Evolutionary conservation across 2,888 invertebrate genomes (phyloP), one percentile per base, ranked within the genome.

Genomic region (Netelia fuscicornis): DNA sequence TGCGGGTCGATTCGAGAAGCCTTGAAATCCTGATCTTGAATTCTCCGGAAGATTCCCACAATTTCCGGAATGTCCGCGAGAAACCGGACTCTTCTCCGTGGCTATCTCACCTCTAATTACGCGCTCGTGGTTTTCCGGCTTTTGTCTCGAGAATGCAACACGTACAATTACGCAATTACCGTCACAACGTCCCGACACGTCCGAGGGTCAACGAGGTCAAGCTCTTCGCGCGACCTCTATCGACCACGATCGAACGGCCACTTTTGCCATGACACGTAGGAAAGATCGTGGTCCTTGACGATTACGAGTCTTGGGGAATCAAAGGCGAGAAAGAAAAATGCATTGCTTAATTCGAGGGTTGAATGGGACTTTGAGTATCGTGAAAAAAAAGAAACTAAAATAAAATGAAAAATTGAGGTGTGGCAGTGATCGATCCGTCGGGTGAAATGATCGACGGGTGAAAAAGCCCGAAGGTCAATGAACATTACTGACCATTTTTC

Each of bases 231-330:
- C 58, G 72, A 75, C 68, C 20, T 68, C 58, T 42, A 56, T 52
- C 68, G 54, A 30, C 56, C 13, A 56, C 58, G 83, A 86, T 86
- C 87, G 79, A 78, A 68, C 80, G 54, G 74, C n/a, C n/a, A 60
- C 70, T 52, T 6, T 65, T 76, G n/a, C 25, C 37, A 23, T 44
- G 71, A 67, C 81, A 68, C 37, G 64, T 68, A 42, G 56, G 72
- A 81, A 74, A 83, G 56, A 70, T 67, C 71, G 78, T 87, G 77
- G 86, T 84, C 79, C 62, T 23, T 78, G 71, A 72, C 70, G 65
- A 79, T 68, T 71, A 77, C 65, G 84, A 72, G 83, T 82, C 67
- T 52, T 42, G 52, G 37, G 37, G 17, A 68, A 68, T 68, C 23
- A 17, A 23, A 54, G 48, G 58, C 42, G 25, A 25, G 54, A 44